Percentiles rank a stretch among this genome's conserved stretches.
Evolutionary conservation across 2,888 invertebrate genomes (phyloP).

Genomic region (Apodemia duryi): DNA sequence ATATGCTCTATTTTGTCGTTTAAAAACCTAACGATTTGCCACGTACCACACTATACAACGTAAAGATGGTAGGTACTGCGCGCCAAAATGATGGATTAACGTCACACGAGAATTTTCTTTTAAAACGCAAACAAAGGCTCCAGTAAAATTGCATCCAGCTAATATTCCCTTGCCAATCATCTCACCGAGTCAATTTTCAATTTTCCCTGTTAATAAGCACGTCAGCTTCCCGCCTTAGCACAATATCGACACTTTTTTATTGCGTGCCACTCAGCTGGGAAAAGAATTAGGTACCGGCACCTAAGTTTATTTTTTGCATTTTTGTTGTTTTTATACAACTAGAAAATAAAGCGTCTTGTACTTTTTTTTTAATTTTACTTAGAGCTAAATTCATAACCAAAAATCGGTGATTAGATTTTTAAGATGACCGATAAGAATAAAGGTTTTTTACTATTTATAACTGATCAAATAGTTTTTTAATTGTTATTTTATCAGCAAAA

Average conservation of each 20-base stretch:
- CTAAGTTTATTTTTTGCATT: neutral
- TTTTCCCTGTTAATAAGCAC: slow-evolving; percentile 74
- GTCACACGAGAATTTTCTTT: slow-evolving; percentile 60
- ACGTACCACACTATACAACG: slow-evolving; percentile 8
- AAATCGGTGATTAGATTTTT: too few relatives aligned
- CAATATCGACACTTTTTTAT: slow-evolving; percentile 43
- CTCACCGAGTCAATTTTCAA: slow-evolving; percentile 73
- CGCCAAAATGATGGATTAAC: slow-evolving; percentile 68
- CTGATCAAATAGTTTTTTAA: too few relatives aligned
- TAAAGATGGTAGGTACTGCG: slow-evolving; percentile 26
- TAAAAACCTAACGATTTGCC: slow-evolving; percentile 24
- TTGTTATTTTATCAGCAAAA: too few relatives aligned
- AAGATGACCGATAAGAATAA: too few relatives aligned
- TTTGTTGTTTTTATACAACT: neutral
- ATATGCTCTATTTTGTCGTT: neutral
- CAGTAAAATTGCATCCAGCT: slow-evolving; percentile 67
- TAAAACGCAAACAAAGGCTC: slow-evolving; percentile 58
- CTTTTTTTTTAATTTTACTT: too few relatives aligned
- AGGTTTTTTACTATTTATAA: too few relatives aligned
- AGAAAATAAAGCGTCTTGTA: neutral
- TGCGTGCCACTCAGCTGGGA: slow-evolving; percentile 22
- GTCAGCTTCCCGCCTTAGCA: slow-evolving; percentile 58
- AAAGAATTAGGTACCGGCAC: slow-evolving; percentile 13
- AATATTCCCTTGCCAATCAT: slow-evolving; percentile 78
- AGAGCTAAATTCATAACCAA: too few relatives aligned